These are phyloP conservation scores for Odontomyia ornata DNA, from an alignment of 2,888 invertebrate genomes.

Conservation along the genomic window DNA sequence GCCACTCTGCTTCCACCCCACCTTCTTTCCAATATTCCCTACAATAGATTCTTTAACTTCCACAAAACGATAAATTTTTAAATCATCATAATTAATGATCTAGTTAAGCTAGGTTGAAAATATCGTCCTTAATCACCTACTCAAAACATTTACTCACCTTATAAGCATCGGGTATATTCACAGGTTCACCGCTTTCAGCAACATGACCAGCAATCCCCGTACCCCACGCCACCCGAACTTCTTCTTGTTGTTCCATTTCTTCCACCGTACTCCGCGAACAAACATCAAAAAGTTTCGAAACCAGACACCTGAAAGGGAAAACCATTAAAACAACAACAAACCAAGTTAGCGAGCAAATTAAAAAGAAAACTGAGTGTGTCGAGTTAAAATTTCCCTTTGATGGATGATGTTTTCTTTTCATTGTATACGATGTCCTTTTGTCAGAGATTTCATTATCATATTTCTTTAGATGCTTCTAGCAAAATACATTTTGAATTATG, in stretches of 20 bases:
- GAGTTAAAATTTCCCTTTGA: background rate
- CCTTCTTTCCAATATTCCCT: too few relatives aligned
- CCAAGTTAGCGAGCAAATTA: conserved; percentile 22
- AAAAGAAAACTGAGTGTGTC: background rate
- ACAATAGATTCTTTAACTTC: too few relatives aligned
- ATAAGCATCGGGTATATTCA: conserved; percentile 96
- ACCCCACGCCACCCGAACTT: conserved; percentile 94
- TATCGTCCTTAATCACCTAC: background rate
- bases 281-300: conserved; percentile 94
- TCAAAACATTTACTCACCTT: conserved; percentile 69
- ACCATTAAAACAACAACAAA: conserved; percentile 11
- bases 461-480: background rate
- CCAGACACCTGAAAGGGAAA: conserved; percentile 73
- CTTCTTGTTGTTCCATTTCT: conserved; percentile 92
- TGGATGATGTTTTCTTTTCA: background rate
- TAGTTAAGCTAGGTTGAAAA: too few relatives aligned
- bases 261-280: conserved; percentile 91
- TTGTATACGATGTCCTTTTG: background rate
- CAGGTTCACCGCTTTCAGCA: conserved; percentile 89
- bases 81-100: too few relatives aligned
- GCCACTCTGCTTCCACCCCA: too few relatives aligned
- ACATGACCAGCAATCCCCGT: conserved; percentile 95
- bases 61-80: too few relatives aligned
- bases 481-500: conserved; percentile 6
- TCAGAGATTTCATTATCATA: conserved; percentile 1